phyloP scores from a whole-genome alignment of 1,140 invertebrate species.

The Heliconius eleuchia region DNA sequence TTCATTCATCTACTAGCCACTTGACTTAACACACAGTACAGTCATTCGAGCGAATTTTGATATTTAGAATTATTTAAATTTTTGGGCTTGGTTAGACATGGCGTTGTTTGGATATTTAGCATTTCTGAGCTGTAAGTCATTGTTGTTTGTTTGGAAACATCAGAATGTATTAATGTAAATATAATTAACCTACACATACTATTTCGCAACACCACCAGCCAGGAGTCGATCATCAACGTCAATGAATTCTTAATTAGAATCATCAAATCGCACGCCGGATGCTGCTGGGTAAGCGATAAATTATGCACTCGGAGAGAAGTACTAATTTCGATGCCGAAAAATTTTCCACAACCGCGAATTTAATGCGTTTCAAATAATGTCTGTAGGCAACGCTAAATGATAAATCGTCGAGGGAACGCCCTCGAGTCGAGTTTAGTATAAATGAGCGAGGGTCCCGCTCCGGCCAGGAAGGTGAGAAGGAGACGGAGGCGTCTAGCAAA shows the following conservation, averaged over 20 bases:
- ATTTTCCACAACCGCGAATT: slow-evolving; percentile 78
- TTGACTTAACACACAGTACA: no score
- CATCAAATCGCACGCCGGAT: slow-evolving; percentile 61
- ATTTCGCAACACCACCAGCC: background rate
- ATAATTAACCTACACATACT: background rate
- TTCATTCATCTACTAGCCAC: no score
- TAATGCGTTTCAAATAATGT: slow-evolving; percentile 81
- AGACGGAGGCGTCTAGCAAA: slow-evolving; percentile 70
- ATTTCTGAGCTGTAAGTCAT: background rate
- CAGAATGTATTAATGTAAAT: background rate
- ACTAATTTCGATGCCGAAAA: slow-evolving; percentile 80
- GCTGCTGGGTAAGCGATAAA: slow-evolving; percentile 66
- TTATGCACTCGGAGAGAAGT: slow-evolving; percentile 71
- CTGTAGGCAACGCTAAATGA: slow-evolving; percentile 80
- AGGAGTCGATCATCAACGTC: slow-evolving; percentile 50
- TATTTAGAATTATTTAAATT: no score
- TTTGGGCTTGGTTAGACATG: no score
- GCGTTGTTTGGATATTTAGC: background rate
- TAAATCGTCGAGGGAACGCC: slow-evolving; percentile 78
- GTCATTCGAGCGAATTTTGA: no score
- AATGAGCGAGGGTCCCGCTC: slow-evolving; percentile 64
- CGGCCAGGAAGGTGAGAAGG: slow-evolving; percentile 49
- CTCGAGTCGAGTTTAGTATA: slow-evolving; percentile 66
- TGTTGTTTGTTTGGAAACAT: background rate
- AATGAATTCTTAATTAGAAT: slow-evolving; percentile 73